Conservation (phyloP, 2,797 vertebrate species). For the Sebastes itinus region DNA sequence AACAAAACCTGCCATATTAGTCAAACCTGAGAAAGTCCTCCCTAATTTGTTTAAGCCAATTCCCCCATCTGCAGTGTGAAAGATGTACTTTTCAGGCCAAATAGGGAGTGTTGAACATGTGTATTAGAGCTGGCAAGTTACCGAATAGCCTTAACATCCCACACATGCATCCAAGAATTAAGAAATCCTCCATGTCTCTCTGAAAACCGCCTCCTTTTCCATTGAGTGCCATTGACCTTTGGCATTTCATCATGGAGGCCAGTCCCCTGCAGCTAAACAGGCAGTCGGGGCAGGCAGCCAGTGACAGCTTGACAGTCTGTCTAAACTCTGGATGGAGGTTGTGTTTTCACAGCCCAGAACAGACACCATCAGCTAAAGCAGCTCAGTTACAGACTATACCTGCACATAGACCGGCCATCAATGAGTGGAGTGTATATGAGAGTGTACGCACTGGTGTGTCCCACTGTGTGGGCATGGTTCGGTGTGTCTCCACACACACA, state of each 20-base stretch:
- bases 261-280: slow-evolving; percentile 59
- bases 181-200: slow-evolving; percentile 30
- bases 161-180: slow-evolving; percentile 21
- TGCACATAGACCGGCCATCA: slow-evolving; percentile 19
- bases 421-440: background rate
- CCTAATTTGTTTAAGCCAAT: background rate
- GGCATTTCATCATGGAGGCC: slow-evolving; percentile 56
- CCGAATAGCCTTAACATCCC: slow-evolving; percentile 23
- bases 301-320: slow-evolving; percentile 79
- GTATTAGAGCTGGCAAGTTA: background rate
- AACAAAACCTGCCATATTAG: background rate
- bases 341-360: slow-evolving; percentile 70
- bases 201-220: slow-evolving; percentile 37
- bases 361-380: slow-evolving; percentile 47
- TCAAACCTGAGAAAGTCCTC: background rate
- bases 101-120: background rate
- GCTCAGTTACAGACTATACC: slow-evolving; percentile 56
- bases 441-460: background rate
- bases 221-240: slow-evolving; percentile 64
- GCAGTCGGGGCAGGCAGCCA: slow-evolving; percentile 46
- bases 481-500: slow-evolving; percentile 3
- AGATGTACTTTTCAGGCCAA: background rate
- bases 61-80: background rate
- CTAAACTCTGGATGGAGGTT: slow-evolving; percentile 69
- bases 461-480: slow-evolving; percentile 22